Percentiles rank a stretch among this genome's conserved stretches.
Evolutionary conservation across 2,113 vertebrate genomes (phyloP).

Genomic region (Eulemur rufifrons): DNA sequence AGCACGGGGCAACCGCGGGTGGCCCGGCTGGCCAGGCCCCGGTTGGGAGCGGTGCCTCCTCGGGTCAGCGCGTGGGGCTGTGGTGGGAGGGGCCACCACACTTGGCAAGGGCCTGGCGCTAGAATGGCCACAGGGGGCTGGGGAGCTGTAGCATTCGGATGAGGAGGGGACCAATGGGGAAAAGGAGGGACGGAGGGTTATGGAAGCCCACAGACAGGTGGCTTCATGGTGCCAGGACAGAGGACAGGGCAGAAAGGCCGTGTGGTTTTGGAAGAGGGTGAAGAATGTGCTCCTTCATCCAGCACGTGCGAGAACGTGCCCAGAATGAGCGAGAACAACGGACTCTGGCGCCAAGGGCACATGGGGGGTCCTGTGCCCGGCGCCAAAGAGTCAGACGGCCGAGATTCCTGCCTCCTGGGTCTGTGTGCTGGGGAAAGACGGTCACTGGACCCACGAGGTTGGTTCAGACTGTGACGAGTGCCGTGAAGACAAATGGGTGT

Average conservation of each 20-base stretch:
- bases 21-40: not conserved
- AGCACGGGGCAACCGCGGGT: accelerated
- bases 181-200: not conserved
- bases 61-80: too few species aligned
- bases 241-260: not conserved
- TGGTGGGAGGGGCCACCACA: too few species aligned
- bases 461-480: not conserved
- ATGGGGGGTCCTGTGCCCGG: accelerated
- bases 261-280: not conserved
- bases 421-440: not conserved
- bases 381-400: not conserved
- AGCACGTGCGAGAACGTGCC: too few species aligned
- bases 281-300: not conserved
- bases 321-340: not conserved
- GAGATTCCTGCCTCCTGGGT: not conserved
- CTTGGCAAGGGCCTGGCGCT: too few species aligned
- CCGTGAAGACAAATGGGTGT: not conserved
- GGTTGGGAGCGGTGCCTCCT: too few species aligned
- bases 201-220: not conserved
- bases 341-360: not conserved
- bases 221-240: not conserved
- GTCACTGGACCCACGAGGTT: not conserved
- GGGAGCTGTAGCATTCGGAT: too few species aligned
- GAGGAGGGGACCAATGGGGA: not conserved
- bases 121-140: too few species aligned